Evolutionary conservation across 2,888 invertebrate species (phyloP).

Genomic region (Agrypnus murinus): DNA sequence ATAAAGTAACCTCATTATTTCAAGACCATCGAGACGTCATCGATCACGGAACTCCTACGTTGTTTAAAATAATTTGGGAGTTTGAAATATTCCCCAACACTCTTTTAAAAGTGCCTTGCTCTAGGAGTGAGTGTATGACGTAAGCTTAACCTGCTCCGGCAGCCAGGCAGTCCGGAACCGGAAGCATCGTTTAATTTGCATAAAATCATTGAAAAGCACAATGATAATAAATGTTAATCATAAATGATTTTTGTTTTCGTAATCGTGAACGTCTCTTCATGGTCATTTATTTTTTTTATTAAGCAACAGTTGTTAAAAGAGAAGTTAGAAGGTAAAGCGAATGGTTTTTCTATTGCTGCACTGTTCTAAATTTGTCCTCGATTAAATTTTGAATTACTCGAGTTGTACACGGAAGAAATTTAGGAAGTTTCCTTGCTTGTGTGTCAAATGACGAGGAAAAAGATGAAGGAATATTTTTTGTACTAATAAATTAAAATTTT

Average conservation of each 20-base stretch:
- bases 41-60: conserved; percentile 29
- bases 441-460: no score
- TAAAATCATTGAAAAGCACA: conserved; percentile 37
- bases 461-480: no score
- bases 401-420: conserved; percentile 15
- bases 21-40: conserved; percentile 13
- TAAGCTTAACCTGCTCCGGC: conserved; percentile 16
- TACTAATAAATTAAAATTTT: no score
- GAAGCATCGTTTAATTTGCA: conserved; percentile 35
- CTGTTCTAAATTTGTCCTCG: conserved; percentile 6
- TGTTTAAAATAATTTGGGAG: conserved; percentile 12
- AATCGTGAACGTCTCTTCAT: conserved; percentile 13
- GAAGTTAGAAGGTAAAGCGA: conserved; percentile 2
- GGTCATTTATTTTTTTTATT: conserved; percentile 14
- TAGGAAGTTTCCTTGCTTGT: conserved; percentile 11
- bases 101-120: no score
- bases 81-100: background rate
- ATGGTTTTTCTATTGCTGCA: background rate
- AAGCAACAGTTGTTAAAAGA: conserved; percentile 14
- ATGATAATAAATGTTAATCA: conserved; percentile 20
- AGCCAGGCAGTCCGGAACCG: conserved; percentile 28
- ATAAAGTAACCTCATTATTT: background rate
- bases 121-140: conserved; percentile 7
- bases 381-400: background rate
- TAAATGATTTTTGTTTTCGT: conserved; percentile 21